Conservation (phyloP, 2,888 invertebrate species). For the Cephus spinipes region DNA sequence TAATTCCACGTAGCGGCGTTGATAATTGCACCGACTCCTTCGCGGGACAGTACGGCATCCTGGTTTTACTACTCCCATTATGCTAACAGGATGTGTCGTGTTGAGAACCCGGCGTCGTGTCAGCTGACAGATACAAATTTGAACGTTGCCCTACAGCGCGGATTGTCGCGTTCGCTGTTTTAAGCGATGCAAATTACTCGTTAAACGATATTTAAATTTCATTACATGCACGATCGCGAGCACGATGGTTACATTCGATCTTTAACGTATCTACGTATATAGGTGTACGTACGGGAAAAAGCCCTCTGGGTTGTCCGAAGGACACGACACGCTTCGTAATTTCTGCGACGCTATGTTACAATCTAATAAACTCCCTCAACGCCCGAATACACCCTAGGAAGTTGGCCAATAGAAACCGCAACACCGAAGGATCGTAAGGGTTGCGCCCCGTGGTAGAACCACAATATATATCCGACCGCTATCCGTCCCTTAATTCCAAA, state of each 20-base stretch:
- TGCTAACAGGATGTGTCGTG: slow-evolving; percentile 5
- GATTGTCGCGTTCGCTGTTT: not conserved
- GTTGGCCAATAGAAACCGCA: slow-evolving; percentile 17
- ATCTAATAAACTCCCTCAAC: slow-evolving; percentile 15
- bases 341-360: slow-evolving; percentile 6
- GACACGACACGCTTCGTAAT: slow-evolving; percentile 6
- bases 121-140: not conserved
- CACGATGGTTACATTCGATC: not conserved
- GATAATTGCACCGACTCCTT: slow-evolving; percentile 21
- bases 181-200: not conserved
- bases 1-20: slow-evolving; percentile 31
- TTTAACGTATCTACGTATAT: not conserved
- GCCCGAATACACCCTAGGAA: slow-evolving; percentile 13
- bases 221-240: not conserved
- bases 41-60: not conserved
- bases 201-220: not conserved
- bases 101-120: not conserved
- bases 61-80: slow-evolving; percentile 9
- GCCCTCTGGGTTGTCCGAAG: not conserved
- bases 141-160: not conserved
- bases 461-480: not conserved
- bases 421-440: not conserved
- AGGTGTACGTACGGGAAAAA: not conserved
- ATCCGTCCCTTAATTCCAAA: not conserved
- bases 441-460: not conserved